Evolutionary conservation across 2,888 invertebrate species (phyloP).

Genomic region (Cremastinae sp.): DNA sequence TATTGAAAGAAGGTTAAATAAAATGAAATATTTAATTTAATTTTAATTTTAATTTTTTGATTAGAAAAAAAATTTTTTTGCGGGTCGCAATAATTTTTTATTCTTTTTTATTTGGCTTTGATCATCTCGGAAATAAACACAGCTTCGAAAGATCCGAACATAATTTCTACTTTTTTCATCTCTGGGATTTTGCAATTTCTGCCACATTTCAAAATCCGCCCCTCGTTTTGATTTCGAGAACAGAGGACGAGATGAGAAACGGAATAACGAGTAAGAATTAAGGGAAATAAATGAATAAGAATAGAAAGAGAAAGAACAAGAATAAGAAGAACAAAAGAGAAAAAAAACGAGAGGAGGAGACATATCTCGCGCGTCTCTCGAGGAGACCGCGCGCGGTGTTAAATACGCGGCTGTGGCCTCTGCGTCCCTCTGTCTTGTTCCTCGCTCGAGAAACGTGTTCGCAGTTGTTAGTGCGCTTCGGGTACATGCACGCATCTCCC

Average conservation of each 20-base stretch:
- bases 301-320: slow-evolving; percentile 44
- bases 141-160: slow-evolving; percentile 32
- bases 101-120: slow-evolving; percentile 29
- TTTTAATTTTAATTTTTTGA: too few species aligned
- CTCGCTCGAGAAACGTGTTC: slow-evolving; percentile 61
- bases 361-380: slow-evolving; percentile 71
- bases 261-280: slow-evolving; percentile 48
- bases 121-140: slow-evolving; percentile 37
- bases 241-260: slow-evolving; percentile 31
- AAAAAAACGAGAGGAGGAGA: slow-evolving; percentile 60
- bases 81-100: slow-evolving; percentile 28
- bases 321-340: slow-evolving; percentile 51
- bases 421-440: slow-evolving; percentile 73
- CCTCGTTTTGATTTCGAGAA: slow-evolving; percentile 27
- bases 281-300: slow-evolving; percentile 38
- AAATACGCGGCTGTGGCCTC: slow-evolving; percentile 72
- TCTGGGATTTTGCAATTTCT: slow-evolving; percentile 49
- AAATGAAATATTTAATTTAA: too few species aligned
- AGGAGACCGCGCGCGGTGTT: slow-evolving; percentile 68
- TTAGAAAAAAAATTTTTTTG: too few species aligned
- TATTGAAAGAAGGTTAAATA: too few species aligned
- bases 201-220: slow-evolving; percentile 27
- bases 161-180: slow-evolving; percentile 43
- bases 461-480: slow-evolving; percentile 19
- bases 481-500: slow-evolving; percentile 32